phyloP scores from a whole-genome alignment of 2,113 vertebrate species.

The Rafetus swinhoei region DNA sequence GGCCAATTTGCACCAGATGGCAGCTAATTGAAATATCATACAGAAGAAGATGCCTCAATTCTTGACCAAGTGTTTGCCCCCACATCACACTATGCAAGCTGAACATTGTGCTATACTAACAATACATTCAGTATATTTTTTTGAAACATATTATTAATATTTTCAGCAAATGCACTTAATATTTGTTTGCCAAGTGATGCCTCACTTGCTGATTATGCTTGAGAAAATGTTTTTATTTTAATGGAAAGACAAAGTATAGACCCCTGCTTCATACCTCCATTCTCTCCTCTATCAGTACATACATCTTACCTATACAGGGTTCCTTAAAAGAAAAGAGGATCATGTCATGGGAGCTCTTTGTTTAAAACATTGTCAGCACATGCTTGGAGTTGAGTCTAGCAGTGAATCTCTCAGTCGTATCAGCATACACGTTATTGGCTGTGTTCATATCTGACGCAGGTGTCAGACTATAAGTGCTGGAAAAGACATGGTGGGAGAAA shows the following conservation, averaged over 20 bases:
- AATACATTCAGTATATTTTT: background rate
- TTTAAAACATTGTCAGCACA: background rate
- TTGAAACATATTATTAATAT: slow-evolving; percentile 22
- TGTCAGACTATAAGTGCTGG: background rate
- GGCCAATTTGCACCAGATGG: slow-evolving; percentile 1
- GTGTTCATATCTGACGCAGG: background rate
- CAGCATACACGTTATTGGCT: background rate
- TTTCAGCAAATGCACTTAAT: background rate
- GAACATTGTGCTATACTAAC: slow-evolving; percentile 25
- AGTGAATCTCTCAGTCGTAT: background rate
- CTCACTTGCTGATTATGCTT: too few relatives aligned
- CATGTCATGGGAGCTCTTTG: background rate
- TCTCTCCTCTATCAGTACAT: too few relatives aligned
- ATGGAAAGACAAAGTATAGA: too few relatives aligned
- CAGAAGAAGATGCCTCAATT: slow-evolving; percentile 21
- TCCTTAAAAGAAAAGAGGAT: background rate
- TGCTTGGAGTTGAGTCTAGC: background rate
- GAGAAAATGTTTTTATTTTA: too few relatives aligned
- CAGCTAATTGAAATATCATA: slow-evolving; percentile 3
- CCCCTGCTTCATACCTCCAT: too few relatives aligned
- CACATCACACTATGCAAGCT: background rate
- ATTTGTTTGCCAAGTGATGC: background rate
- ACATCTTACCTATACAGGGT: too few relatives aligned
- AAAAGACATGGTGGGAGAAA: background rate
- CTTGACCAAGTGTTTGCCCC: background rate